Base-by-base conservation (phyloP, 2,113 vertebrate genomes). In the Lampris incognitus region DNA sequence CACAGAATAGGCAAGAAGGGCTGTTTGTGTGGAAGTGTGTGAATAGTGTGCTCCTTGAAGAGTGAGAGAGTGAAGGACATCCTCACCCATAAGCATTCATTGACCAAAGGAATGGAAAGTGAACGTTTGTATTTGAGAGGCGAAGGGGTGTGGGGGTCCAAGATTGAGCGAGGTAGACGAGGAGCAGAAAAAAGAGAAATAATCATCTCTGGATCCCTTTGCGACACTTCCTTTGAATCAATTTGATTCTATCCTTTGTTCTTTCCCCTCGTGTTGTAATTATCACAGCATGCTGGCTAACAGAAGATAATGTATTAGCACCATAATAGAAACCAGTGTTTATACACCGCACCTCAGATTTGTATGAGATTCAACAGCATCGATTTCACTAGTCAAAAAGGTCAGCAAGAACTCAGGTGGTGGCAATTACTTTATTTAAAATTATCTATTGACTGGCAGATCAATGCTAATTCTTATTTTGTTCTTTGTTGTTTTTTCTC, bases 351-450 rank as follows among this genome's bases (percentile, higher is more conserved):
- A 86, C 84, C 94, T 95, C 95, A 93, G 92, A 94, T 95, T 97
- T 96, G 95, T 96, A 96, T 97, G 95, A 95, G 94, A 96, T 95
- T 96, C 97, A 97, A 98, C 93, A 97, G 95, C 97, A 99, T 97
- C 95, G 97, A 98, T 99, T 97, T 97, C 94, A 97, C 95, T 96
- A 96, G 96, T 95, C 95, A 95, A 96, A 96, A 95, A 97, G 97
- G 97, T 99, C 97, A 97, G 96, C 94, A 96, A 96, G 95, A 97
- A 97, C 94, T 97, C 92, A 85, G 93, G 95, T 96, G 96, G 96
- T 95, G 95, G 96, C 96, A 97, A 96, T 97, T 96, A 97, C 97
- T 98, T 97, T 97, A 96, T 97, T 97, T 97, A 96, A 96, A 97
- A 98, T 98, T 94, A 97, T 96, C 95, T 96, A 95, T 96, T 97